These are phyloP conservation scores for Magallana nippona DNA, from an alignment of 2,888 invertebrate genomes.

Conservation along the genomic window DNA sequence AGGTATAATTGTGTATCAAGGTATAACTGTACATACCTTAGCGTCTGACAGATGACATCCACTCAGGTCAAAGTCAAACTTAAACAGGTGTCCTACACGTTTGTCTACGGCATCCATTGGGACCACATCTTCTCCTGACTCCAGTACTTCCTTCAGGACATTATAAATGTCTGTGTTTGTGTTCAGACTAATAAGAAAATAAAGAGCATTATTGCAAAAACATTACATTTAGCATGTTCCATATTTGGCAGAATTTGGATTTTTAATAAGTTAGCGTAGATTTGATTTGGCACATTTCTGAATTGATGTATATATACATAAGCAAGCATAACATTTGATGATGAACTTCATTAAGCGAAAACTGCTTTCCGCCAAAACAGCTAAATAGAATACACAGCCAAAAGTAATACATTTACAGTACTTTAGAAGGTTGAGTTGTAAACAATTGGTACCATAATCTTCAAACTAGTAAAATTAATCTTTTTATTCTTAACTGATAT, in stretches of 20 bases:
- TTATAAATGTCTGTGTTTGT: slow-evolving; percentile 92
- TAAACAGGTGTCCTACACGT: slow-evolving; percentile 92
- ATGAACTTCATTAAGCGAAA: too few relatives aligned
- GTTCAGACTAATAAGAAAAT: slow-evolving; percentile 85
- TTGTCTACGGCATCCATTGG: slow-evolving; percentile 87
- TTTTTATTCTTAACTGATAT: too few relatives aligned
- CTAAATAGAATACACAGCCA: too few relatives aligned
- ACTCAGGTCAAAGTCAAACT: slow-evolving; percentile 98
- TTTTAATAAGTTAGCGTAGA: too few relatives aligned
- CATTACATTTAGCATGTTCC: too few relatives aligned
- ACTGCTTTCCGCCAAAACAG: too few relatives aligned
- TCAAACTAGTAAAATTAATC: too few relatives aligned
- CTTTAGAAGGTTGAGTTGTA: not conserved
- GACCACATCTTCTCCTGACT: slow-evolving; percentile 87
- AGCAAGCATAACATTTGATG: too few relatives aligned
- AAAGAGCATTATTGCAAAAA: not conserved
- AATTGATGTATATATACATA: too few relatives aligned
- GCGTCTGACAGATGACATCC: slow-evolving; percentile 94
- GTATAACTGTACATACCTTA: slow-evolving; percentile 69
- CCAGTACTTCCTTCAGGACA: slow-evolving; percentile 87
- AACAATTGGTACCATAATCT: too few relatives aligned
- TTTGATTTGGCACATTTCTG: too few relatives aligned
- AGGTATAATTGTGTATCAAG: not conserved
- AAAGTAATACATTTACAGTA: not conserved
- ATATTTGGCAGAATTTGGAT: too few relatives aligned